A percentile compares a stretch with the other conserved stretches of the same genome.
These are phyloP conservation scores for Sapajus apella DNA, from an alignment of 2,113 vertebrate genomes.

Conservation along the genomic window DNA sequence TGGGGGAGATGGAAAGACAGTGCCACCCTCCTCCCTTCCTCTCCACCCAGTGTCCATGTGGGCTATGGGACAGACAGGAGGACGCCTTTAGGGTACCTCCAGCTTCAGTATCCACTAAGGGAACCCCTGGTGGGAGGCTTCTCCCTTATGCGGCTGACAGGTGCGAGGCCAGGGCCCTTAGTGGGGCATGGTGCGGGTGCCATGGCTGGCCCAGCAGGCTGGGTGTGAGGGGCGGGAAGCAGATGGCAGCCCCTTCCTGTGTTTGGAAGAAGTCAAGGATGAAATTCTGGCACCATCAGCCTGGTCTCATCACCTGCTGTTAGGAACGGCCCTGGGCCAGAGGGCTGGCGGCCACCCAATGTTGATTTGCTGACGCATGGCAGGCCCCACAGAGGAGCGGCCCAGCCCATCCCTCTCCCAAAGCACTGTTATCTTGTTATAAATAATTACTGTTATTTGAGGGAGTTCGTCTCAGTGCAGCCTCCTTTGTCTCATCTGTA, in stretches of 20 bases:
- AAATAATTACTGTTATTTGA: neutral
- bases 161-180: neutral
- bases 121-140: neutral
- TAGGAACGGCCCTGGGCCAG: neutral
- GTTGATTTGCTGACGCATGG: neutral
- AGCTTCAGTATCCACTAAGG: neutral
- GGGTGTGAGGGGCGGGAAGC: constrained; percentile 26
- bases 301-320: constrained; percentile 20
- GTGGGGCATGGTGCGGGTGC: neutral
- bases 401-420: neutral
- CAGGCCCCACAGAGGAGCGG: neutral
- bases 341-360: neutral
- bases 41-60: neutral
- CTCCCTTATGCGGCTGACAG: neutral
- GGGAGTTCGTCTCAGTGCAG: neutral
- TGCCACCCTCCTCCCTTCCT: neutral
- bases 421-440: neutral
- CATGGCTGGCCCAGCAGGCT: neutral
- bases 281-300: constrained; percentile 35
- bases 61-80: neutral
- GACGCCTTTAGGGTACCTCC: neutral
- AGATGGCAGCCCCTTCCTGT: constrained; percentile 60
- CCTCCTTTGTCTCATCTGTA: neutral
- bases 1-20: neutral
- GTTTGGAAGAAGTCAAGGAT: constrained; percentile 58